phyloP scores from a whole-genome alignment of 2,113 vertebrate species.

The Tetraodon nigroviridis region DNA sequence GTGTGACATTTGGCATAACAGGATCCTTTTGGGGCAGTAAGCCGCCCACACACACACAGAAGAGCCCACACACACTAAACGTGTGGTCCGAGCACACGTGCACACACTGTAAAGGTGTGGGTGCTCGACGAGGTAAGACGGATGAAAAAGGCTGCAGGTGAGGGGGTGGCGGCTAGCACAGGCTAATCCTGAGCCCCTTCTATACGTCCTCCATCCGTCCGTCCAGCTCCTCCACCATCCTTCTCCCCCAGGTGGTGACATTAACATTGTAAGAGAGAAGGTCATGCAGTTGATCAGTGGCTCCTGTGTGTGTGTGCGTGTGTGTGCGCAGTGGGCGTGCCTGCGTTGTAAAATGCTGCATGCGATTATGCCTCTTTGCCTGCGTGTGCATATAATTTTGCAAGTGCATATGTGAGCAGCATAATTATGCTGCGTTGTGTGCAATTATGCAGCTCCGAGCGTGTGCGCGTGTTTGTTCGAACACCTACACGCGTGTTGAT shows the following conservation, averaged over 20 bases:
- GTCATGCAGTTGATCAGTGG: conserved; percentile 61
- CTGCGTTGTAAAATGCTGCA: conserved; percentile 5
- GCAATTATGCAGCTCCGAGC: conserved; percentile 40
- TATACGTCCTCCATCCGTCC: conserved; percentile 34
- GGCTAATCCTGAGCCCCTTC: conserved; percentile 20
- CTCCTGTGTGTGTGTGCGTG: conserved; percentile 21
- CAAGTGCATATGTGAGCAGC: conserved; percentile 8
- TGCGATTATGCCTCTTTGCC: conserved; percentile 31
- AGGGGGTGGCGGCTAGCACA: conserved; percentile 7
- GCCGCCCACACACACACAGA: conserved; percentile 17
- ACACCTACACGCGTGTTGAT: conserved; percentile 36
- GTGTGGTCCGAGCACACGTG: conserved; percentile 35
- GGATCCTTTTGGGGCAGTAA: conserved; percentile 53
- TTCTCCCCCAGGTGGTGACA: conserved; percentile 62
- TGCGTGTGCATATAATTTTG: conserved; percentile 16
- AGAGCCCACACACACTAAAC: conserved; percentile 26
- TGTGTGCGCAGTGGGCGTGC: conserved; percentile 7
- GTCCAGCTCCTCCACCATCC: neutral
- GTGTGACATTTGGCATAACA: conserved; percentile 68
- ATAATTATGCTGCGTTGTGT: conserved; percentile 38
- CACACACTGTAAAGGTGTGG: neutral
- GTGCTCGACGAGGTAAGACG: conserved; percentile 15
- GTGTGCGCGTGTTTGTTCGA: conserved; percentile 17
- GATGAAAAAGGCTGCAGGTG: conserved; percentile 34
- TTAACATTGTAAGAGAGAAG: conserved; percentile 67